Percentiles rank a stretch among this genome's conserved stretches.
These are phyloP conservation scores for Drosophila repleta DNA, from an alignment of 1,140 invertebrate genomes.

Conservation along the genomic window DNA sequence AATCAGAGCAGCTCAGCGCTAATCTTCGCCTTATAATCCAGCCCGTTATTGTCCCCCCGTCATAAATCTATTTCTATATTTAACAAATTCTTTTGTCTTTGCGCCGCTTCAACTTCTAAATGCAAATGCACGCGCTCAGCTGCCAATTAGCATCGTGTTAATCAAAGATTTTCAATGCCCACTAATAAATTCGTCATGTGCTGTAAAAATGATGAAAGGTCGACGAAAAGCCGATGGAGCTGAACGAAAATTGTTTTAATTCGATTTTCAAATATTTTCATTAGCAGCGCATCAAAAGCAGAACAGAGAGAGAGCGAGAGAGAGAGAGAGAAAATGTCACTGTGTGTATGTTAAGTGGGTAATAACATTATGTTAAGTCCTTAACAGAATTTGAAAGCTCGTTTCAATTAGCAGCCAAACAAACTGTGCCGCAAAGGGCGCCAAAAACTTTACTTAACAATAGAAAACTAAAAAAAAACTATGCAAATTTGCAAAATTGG, in stretches of 20 bases:
- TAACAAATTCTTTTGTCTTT: not conserved
- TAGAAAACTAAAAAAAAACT: constrained; percentile 12
- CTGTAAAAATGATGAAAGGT: constrained; percentile 29
- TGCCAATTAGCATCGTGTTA: constrained; percentile 45
- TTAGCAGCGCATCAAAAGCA: constrained; percentile 68
- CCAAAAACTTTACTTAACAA: constrained; percentile 29
- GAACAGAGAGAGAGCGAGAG: too few species aligned
- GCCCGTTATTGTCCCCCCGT: not conserved
- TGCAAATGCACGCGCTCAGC: constrained; percentile 15
- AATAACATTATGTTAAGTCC: constrained; percentile 29
- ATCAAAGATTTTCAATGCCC: constrained; percentile 62
- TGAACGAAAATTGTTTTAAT: constrained; percentile 5
- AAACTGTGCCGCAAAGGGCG: constrained; percentile 53
- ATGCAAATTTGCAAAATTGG: constrained; percentile 21
- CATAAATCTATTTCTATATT: constrained; percentile 13
- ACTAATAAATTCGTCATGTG: constrained; percentile 78
- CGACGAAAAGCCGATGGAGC: not conserved
- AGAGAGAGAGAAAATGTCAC: constrained; percentile 19
- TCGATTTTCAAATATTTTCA: constrained; percentile 33
- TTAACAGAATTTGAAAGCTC: constrained; percentile 35
- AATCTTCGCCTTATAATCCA: too few species aligned
- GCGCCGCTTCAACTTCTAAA: constrained; percentile 20
- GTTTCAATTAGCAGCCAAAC: constrained; percentile 75
- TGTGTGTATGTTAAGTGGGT: constrained; percentile 15
- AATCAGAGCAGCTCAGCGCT: too few species aligned